A percentile compares a stretch with the other conserved stretches of the same genome.
phyloP scores from a whole-genome alignment of 2,888 invertebrate genomes.

The Plagodis dolabraria region DNA sequence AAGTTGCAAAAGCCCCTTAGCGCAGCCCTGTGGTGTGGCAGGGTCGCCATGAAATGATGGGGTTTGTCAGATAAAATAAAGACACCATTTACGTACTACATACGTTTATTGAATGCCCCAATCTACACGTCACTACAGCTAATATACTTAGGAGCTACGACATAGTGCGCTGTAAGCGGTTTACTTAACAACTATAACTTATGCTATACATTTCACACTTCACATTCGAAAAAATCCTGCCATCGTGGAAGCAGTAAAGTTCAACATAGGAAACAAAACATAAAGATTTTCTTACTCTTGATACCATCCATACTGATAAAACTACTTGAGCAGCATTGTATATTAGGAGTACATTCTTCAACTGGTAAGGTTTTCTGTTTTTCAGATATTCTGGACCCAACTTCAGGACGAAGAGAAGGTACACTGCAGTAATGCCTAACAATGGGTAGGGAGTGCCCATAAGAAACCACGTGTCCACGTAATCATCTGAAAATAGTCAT shows the following conservation, averaged over 20 bases:
- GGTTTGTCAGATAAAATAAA: no score
- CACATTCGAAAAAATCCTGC: no score
- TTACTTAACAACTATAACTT: no score
- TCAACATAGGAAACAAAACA: neutral
- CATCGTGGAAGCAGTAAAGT: neutral
- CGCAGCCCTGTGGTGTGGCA: no score
- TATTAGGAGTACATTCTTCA: slow-evolving; percentile 84
- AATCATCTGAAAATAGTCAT: slow-evolving; percentile 80
- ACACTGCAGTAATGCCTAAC: slow-evolving; percentile 79
- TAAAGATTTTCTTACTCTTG: slow-evolving; percentile 64
- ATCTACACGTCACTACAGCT: no score
- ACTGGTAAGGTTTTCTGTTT: slow-evolving; percentile 83
- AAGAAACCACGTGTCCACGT: slow-evolving; percentile 87
- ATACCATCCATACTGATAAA: slow-evolving; percentile 74
- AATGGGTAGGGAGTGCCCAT: slow-evolving; percentile 86
- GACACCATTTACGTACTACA: no score
- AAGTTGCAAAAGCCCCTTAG: no score
- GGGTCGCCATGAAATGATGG: no score
- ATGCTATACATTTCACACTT: no score
- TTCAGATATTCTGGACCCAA: slow-evolving; percentile 89
- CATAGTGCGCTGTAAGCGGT: no score
- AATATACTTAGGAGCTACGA: no score
- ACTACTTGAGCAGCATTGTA: slow-evolving; percentile 88
- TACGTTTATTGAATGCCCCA: no score
- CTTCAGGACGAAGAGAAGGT: slow-evolving; percentile 87